phyloP scores from a whole-genome alignment of 2,113 vertebrate species.

The Leptodactylus fuscus region DNA sequence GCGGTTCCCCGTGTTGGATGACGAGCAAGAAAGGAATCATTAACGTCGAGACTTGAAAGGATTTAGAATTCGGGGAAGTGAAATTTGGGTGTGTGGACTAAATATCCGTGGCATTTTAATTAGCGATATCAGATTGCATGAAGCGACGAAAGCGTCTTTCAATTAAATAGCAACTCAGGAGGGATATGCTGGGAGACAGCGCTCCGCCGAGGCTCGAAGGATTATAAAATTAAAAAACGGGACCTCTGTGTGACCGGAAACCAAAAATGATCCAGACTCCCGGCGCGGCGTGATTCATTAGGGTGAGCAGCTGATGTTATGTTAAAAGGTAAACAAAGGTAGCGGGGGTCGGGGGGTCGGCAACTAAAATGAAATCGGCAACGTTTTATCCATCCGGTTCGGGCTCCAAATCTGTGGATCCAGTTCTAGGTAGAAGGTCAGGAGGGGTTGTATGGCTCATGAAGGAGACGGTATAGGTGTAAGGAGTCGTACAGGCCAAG shows the following conservation, averaged over 20 bases:
- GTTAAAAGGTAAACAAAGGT: background rate
- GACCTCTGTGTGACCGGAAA: background rate
- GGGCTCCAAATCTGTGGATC: background rate
- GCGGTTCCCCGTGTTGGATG: background rate
- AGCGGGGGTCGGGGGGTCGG: background rate
- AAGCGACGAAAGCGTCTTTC: background rate
- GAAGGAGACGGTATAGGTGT: no score
- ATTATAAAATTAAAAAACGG: background rate
- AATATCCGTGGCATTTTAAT: background rate
- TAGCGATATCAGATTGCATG: conserved; percentile 9
- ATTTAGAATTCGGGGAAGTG: background rate
- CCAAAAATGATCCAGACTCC: background rate
- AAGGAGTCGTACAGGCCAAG: no score
- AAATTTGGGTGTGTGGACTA: conserved; percentile 4
- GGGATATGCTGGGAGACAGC: background rate
- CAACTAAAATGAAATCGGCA: no score
- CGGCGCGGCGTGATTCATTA: background rate
- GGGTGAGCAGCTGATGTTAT: background rate
- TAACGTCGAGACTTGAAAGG: background rate
- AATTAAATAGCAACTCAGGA: conserved; percentile 27
- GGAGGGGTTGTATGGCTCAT: no score
- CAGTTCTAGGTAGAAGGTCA: background rate
- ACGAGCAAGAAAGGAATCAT: background rate
- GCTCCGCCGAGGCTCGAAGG: background rate
- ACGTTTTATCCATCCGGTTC: no score